Base-by-base conservation (phyloP, 1,140 invertebrate genomes). In the Gryon sp. region DNA sequence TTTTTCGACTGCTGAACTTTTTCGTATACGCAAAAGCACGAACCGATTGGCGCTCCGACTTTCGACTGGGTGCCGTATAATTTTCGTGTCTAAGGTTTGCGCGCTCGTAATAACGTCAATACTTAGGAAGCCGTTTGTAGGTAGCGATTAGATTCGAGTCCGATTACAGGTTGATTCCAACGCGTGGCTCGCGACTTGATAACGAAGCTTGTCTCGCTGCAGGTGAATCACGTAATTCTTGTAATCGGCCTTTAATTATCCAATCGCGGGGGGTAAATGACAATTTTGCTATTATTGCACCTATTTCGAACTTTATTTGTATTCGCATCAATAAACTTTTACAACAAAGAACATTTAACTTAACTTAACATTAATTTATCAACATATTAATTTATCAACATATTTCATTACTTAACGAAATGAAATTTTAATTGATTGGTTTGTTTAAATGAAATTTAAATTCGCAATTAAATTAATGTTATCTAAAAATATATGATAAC, bases 81-180 rank as follows among this genome's bases (percentile, higher is more conserved):
- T 76, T 76, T 76, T 57, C 57, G 57, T 63, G 53, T 59, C 55
- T 46, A 63, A 62, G 34, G 63, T 53, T 34, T 62, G 15, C 22
- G 57, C 22, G n/a, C n/a, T 38, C 15, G 43, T 50, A 62, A 52
- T 55, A 59, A 62, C 48, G 28, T 63, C 8, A 60, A 68, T 45
- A 66, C 57, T 41, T n/a, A 66, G 48, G 45, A 60, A 57, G 63
- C 30, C n/a, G 46, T 43, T 36, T 59, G 55, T 66, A 78, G 60
- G 70, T 72, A 74, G 68, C 75, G 70, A 78, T 78, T 80, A 74
- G 60, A 59, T 75, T 52, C 52, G 41, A 76, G 19, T 30, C 43
- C 45, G 72, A 73, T 80, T 80, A 66, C 55, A 65, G 70, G 69
- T 80, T 80, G 41, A 59, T 48, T 66, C n/a, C 50, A 38, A 66